Base-by-base conservation (phyloP, 2,888 invertebrate species). In the Harpagoxenus sublaevis region DNA sequence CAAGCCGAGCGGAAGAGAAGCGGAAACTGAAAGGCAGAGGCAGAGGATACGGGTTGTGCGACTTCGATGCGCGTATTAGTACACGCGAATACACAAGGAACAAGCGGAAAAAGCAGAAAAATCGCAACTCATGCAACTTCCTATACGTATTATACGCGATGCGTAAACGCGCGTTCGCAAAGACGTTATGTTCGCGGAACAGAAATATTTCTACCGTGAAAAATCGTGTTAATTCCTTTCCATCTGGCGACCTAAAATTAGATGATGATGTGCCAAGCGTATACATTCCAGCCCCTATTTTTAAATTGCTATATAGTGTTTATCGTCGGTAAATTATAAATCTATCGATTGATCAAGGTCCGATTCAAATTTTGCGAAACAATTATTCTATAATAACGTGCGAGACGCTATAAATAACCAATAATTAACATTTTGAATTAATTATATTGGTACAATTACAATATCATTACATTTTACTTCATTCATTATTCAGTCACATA, bases 31-130 rank as follows among this genome's bases (percentile, higher is more conserved):
- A 71, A 70, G 55, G 23, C 6, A 70, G 51, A 78, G 31, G 35
- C 9, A 18, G 73, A 60, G 12, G 60, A 79, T 73, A 60, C 60
- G 68, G 55, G 15, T 48, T 23, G 45, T 70, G 70, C 45, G 57
- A 79, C 57, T 79, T 71, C 45, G 57, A 79, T 71, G 57, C 48
- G 15, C 48, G 57, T 79, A 71, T 79, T 60, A 78, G 53, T 68
- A 39, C 35, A 77, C 75, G 51, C 74, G 62, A 60, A 12, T 48
- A 68, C 45, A 60, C 57, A 57, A 60, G 60, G 39, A 79, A 60
- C 35, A 45, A 79, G 35, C 55, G 55, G 78, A 78, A 78, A 78
- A 45, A 42, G 31, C 48, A 39, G 60, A 73, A 73, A 70, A 81
- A 48, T 79, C 57, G 48, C 57, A 39, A 71, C 23, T 45, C 57